Percentiles rank a stretch among this genome's conserved stretches.
Evolutionary conservation across 2,888 invertebrate genomes (phyloP).

Genomic region (Heliconius ismenius): DNA sequence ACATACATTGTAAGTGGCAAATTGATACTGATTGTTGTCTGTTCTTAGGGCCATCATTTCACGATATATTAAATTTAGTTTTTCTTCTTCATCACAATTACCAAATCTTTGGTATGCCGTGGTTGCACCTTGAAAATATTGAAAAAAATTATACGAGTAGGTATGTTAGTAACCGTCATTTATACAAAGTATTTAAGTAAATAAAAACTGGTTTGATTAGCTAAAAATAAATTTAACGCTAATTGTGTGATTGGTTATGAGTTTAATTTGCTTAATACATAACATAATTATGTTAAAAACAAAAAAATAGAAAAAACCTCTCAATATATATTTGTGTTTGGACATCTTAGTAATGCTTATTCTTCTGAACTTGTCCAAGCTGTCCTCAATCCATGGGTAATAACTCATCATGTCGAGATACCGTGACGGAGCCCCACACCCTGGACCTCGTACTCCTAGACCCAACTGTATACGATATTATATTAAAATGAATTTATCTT

Average conservation of each 20-base stretch:
- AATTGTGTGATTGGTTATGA: background rate
- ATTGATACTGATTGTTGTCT: slow-evolving; percentile 59
- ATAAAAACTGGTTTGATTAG: no score
- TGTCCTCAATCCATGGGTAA: slow-evolving; percentile 61
- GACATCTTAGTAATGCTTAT: slow-evolving; percentile 61
- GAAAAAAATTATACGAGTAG: slow-evolving; percentile 4
- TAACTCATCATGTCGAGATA: slow-evolving; percentile 68
- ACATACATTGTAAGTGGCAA: slow-evolving; percentile 62
- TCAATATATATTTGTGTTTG: slow-evolving; percentile 61
- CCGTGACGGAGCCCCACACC: slow-evolving; percentile 66
- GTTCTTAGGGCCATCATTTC: slow-evolving; percentile 56
- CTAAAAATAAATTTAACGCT: background rate
- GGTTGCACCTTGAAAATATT: slow-evolving; percentile 39
- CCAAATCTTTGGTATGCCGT: slow-evolving; percentile 55
- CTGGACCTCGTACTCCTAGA: slow-evolving; percentile 63
- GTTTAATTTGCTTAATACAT: background rate
- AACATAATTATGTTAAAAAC: no score
- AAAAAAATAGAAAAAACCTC: slow-evolving; percentile 49
- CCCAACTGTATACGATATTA: slow-evolving; percentile 54
- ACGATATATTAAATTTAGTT: slow-evolving; percentile 55
- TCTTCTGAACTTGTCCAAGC: slow-evolving; percentile 56
- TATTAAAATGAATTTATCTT: no score
- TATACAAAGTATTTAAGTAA: no score
- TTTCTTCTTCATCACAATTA: slow-evolving; percentile 62
- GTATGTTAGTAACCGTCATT: no score